A percentile compares a stretch with the other conserved stretches of the same genome.
These are phyloP conservation scores for Drosophila aff. DNA, from an alignment of 1,140 invertebrate species.

Conservation along the genomic window DNA sequence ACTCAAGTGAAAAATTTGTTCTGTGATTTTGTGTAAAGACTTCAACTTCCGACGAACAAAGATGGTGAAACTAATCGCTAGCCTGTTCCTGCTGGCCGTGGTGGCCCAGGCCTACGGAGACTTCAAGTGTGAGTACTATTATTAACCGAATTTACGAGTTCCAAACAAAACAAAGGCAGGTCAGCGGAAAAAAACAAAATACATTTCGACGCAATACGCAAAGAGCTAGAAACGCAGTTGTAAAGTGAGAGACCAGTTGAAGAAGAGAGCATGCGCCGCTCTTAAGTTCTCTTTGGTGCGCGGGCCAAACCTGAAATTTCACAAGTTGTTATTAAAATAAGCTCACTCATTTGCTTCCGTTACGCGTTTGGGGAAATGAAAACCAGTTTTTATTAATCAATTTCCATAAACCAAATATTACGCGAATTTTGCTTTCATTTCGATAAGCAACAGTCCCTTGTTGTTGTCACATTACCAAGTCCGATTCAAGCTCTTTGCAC, in stretches of 20 bases:
- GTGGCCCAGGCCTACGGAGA: constrained; percentile 65
- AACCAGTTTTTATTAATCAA: constrained; percentile 40
- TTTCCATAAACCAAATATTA: constrained; percentile 51
- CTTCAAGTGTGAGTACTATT: constrained; percentile 68
- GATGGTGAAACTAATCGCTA: constrained; percentile 74
- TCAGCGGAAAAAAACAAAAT: constrained; percentile 60
- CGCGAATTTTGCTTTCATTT: constrained; percentile 41
- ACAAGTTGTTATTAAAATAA: constrained; percentile 27
- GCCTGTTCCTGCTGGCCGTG: constrained; percentile 67
- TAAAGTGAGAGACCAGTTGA: not conserved
- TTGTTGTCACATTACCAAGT: constrained; percentile 29
- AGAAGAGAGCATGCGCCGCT: constrained; percentile 46
- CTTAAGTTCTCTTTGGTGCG: constrained; percentile 30
- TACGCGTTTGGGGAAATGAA: constrained; percentile 25
- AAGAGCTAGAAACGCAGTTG: constrained; percentile 17
- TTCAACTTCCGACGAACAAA: constrained; percentile 55
- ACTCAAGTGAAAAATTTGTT: constrained; percentile 71
- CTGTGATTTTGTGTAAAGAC: constrained; percentile 82
- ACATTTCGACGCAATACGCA: constrained; percentile 70
- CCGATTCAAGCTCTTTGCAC: constrained; percentile 58
- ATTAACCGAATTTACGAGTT: constrained; percentile 4
- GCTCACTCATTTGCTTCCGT: constrained; percentile 39
- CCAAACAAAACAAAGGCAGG: constrained; percentile 60
- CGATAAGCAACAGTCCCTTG: constrained; percentile 7
- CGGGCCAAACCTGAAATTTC: constrained; percentile 30